Base-by-base conservation (phyloP, 2,888 invertebrate species). In the Parnassius smintheus region DNA sequence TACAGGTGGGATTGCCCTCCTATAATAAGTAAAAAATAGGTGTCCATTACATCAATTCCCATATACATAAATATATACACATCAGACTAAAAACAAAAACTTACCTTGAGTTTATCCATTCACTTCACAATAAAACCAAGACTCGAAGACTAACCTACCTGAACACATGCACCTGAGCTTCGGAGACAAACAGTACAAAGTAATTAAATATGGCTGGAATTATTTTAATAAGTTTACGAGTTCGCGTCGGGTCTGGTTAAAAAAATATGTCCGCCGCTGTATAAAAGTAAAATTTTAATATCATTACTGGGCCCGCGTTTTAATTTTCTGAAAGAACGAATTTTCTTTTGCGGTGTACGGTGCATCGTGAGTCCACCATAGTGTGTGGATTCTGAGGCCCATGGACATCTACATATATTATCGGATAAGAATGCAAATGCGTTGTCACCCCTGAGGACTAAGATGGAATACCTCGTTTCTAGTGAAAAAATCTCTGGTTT, bases 151-250 rank as follows among this genome's bases (percentile, higher is more conserved):
- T 69, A 72, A 75, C 74, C 66, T 70, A 46, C 46, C 56, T 61
- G 56, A 56, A 45, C 72, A 73, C 72, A 74, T 75, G 80, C 87
- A 88, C 85, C 84, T 85, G 86, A 77, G 83, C 77, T 75, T 66
- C 57, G 73, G 79, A 82, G 82, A 85, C 86, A 86, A 88, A 85
- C 85, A 86, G 77, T 82, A 81, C 81, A 77, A 78, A 80, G 86
- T 90, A 91, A 91, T 89, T 89, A 91, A 88, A 91, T 89, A 88
- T 84, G 83, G 81, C 83, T 82, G 82, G 85, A 86, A 86, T 87
- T 91, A 91, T 91, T 91, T 91, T 91, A 91, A 90, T 89, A 90
- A 91, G 88, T 91, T 91, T 90, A 91, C 77, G 52, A 82, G 82
- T 80, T 81, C 76, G 72, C 78, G 78, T 70, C 77, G 76, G 75